Base-by-base conservation (phyloP, 2,113 vertebrate genomes). In the Oreochromis spilurus region DNA sequence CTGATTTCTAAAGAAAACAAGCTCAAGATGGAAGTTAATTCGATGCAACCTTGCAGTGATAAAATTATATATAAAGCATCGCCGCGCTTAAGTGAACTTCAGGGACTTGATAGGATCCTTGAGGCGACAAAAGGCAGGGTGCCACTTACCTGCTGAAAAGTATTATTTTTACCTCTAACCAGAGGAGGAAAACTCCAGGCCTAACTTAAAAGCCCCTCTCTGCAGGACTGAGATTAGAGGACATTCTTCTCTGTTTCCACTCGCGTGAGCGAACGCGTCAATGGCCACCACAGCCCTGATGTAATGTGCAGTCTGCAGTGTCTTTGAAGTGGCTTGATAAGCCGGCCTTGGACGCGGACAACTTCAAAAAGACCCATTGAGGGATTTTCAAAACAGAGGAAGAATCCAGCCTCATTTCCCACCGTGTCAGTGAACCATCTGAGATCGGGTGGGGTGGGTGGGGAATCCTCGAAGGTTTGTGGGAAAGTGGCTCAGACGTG, bases 281-380 rank as follows among this genome's bases (percentile, higher is more conserved):
- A 75, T 65, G 91, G 91, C 88, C 91, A 89, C 87, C 70, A 54
- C 72, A 5, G 84, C 84, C 84, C 58, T 65, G 85, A 84, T 89
- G 89, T 79, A 89, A 91, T 85, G 17, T 34, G 5, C 48, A 4
- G 85, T 67, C 88, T 75, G 83, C 79, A 31, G 81, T 43, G 29
- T 34, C 91, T 94, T 94, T 94, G 91, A 94, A 95, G 94, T 91
- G 91, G 88, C 79, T 75, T 88, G 84, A 90, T 93, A 91, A 93
- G 90, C 86, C 36, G 29, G 81, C 54, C 48, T 87, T 86, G 84
- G 90, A 90, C n/a, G 26, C 16, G 3, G 31, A 6, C 17, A 31
- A 84, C 84, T 90, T 91, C 77, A 92, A 85, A 94, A 88, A 78
- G 79, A 31, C 70, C 82, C 34, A 5, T n/a, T 13, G 79, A 89